Evolutionary conservation across 1,140 invertebrate genomes (phyloP), one percentile per base, ranked within the genome.

Genomic region (Pseudomyrmex flavicornis): DNA sequence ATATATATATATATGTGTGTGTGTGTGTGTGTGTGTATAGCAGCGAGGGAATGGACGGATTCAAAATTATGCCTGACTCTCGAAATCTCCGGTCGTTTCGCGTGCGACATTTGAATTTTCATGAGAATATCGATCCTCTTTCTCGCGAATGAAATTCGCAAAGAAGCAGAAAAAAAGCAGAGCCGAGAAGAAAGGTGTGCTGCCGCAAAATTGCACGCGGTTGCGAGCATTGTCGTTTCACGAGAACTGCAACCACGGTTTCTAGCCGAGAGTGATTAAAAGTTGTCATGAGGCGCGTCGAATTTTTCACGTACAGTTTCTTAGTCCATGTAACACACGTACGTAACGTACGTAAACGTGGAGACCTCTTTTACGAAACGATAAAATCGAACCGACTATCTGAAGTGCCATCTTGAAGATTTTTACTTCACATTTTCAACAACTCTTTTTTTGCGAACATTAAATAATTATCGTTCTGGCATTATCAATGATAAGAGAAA

Each of bases 1-100:
- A 35, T 26, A 26, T 26, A 26, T 26, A 26, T 26, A 26, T 26
- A 26, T n/a, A n/a, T n/a, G n/a, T n/a, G n/a, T n/a, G n/a, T n/a
- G n/a, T n/a, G n/a, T n/a, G n/a, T n/a, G n/a, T 17, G 17, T 17
- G 17, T 17, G 17, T 35, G 35, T 35, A 35, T 35, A 35, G 35
- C 35, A 35, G 35, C 35, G 35, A 35, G 35, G 35, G 35, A 5
- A 35, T 79, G 65, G 17, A n/a, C 50, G 52, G 44, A 58, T 82
- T 82, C 20, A 75, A 46, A 44, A 54, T 61, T 80, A 70, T 35
- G 20, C 46, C 35, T 15, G 35, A n/a, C 54, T 70, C 66, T 50
- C 63, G 77, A 85, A 85, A 87, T 85, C 69, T 70, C 69, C 65
- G 56, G 56, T 70, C 63, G 70, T 76, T 82, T 75, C 77, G 70